phyloP scores from a whole-genome alignment of 2,888 invertebrate species.

The Eretmocerus hayati region DNA sequence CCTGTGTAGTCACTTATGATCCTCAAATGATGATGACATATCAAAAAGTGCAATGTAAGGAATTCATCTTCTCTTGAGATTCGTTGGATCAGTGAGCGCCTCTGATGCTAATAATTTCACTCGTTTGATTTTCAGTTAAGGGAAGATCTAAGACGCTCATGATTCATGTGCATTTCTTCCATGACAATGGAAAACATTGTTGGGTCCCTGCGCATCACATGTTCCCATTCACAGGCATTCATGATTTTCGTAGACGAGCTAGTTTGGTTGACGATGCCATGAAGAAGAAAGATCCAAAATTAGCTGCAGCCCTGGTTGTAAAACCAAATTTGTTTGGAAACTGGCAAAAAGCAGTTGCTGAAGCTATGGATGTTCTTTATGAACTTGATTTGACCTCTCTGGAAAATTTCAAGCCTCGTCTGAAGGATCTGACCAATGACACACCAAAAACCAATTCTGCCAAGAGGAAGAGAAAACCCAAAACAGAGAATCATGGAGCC shows the following conservation, averaged over 20 bases:
- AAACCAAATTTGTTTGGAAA: conserved; percentile 19
- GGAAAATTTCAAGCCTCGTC: conserved; percentile 15
- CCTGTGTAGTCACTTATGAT: conserved; percentile 21
- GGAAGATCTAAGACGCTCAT: conserved; percentile 20
- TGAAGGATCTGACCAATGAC: conserved; percentile 12
- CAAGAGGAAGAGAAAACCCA: conserved; percentile 17
- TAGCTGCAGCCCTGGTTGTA: conserved; percentile 20
- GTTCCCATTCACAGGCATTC: conserved; percentile 21
- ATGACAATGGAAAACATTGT: conserved; percentile 23
- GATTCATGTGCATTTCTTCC: conserved; percentile 24
- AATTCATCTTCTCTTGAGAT: background rate
- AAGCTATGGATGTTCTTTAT: conserved; percentile 23
- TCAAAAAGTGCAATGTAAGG: conserved; percentile 23
- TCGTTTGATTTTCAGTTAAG: conserved; percentile 8
- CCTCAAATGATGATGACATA: conserved; percentile 16
- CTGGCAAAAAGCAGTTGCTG: conserved; percentile 24
- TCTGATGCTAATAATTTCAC: background rate
- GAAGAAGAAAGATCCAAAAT: conserved; percentile 23
- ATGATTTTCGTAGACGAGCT: conserved; percentile 21
- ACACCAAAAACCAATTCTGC: conserved; percentile 4
- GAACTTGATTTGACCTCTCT: conserved; percentile 15
- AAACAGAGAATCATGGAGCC: conserved; percentile 3
- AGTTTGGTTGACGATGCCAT: conserved; percentile 15
- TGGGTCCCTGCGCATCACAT: conserved; percentile 24
- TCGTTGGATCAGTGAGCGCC: background rate